Conservation (phyloP, 1,140 invertebrate genomes). For the Drusus annulatus region DNA sequence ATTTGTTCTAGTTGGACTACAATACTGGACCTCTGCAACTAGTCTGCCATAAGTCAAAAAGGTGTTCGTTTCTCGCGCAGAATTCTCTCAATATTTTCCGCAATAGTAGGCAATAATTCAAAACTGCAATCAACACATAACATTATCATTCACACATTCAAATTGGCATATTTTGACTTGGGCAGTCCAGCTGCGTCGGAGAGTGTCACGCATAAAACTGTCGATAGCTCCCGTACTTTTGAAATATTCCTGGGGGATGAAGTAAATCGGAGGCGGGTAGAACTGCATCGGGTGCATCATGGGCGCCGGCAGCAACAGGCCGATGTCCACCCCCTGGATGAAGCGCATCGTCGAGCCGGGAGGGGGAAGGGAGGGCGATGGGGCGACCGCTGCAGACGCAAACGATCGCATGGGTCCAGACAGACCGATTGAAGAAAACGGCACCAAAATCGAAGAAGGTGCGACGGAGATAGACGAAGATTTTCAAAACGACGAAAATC, state of each 20-base stretch:
- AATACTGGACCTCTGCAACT: too few species aligned
- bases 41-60: too few species aligned
- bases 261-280: slow-evolving; percentile 42
- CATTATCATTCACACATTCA: too few species aligned
- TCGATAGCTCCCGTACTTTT: slow-evolving; percentile 34
- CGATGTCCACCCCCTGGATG: slow-evolving; percentile 34
- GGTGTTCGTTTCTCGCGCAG: too few species aligned
- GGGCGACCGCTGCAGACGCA: background rate
- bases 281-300: slow-evolving; percentile 22
- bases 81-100: too few species aligned
- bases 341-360: slow-evolving; percentile 2
- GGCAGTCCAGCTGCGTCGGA: too few species aligned
- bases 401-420: background rate
- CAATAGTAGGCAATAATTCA: too few species aligned
- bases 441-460: background rate
- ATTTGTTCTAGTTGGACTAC: too few species aligned
- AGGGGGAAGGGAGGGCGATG: background rate
- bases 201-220: too few species aligned
- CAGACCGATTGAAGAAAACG: background rate
- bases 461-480: background rate
- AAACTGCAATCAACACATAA: too few species aligned
- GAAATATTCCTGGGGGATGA: slow-evolving; percentile 42
- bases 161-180: too few species aligned
- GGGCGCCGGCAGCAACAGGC: slow-evolving; percentile 21
- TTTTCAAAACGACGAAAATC: background rate